Conservation (phyloP, 2,113 vertebrate species). For the Anhinga anhinga region DNA sequence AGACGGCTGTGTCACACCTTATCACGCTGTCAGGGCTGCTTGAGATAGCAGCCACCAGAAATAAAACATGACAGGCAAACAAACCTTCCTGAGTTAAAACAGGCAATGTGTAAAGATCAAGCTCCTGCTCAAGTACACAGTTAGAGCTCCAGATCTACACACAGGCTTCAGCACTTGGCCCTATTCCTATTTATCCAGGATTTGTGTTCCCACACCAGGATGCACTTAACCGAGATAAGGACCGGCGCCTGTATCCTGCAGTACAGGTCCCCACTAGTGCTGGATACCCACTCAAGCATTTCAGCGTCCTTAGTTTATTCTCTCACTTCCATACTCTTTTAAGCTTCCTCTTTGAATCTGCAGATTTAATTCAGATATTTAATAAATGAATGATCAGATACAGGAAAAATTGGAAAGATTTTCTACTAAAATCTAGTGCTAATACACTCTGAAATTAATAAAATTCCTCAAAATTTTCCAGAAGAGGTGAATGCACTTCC, state of each 20-base stretch:
- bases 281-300: neutral
- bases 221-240: neutral
- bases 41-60: neutral
- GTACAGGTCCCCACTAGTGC: neutral
- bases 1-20: neutral
- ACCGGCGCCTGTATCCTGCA: rapidly evolving
- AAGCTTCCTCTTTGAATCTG: neutral
- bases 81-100: neutral
- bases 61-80: neutral
- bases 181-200: neutral
- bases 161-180: neutral
- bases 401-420: neutral
- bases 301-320: neutral
- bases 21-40: neutral
- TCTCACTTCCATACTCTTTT: neutral
- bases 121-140: neutral
- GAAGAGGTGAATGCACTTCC: neutral
- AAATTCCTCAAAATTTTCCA: neutral
- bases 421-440: neutral
- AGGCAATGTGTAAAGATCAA: neutral
- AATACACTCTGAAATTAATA: neutral
- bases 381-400: neutral
- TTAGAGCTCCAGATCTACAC: neutral
- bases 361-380: neutral
- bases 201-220: neutral